A percentile compares a stretch with the other conserved stretches of the same genome.
Evolutionary conservation across 2,113 vertebrate species (phyloP).

Genomic region (Neoarius graeffei): DNA sequence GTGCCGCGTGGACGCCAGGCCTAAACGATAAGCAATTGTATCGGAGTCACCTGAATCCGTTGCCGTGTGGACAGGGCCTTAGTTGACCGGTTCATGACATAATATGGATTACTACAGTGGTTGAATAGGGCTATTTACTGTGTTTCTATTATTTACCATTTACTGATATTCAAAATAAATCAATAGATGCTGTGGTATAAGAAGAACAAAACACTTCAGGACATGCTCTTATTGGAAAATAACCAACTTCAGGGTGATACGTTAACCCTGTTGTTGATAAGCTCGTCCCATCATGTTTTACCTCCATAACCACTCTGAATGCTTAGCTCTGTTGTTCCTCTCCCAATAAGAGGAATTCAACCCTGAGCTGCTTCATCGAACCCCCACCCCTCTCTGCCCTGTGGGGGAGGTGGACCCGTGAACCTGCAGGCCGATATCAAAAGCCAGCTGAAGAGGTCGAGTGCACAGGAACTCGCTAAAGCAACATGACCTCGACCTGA

Average conservation of each 20-base stretch:
- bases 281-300: not conserved
- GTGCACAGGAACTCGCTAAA: slow-evolving; percentile 40
- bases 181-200: not conserved
- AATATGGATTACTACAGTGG: too few species aligned
- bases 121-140: too few species aligned
- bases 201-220: not conserved
- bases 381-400: slow-evolving; percentile 10
- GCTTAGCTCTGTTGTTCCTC: not conserved
- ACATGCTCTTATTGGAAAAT: not conserved
- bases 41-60: too few species aligned
- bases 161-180: too few species aligned
- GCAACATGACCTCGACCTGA: slow-evolving; percentile 33
- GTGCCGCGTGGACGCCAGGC: too few species aligned
- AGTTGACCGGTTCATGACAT: too few species aligned
- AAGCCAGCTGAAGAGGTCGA: slow-evolving; percentile 42
- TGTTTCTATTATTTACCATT: too few species aligned
- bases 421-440: slow-evolving; percentile 37
- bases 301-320: not conserved
- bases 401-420: slow-evolving; percentile 21
- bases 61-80: too few species aligned
- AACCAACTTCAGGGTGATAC: not conserved
- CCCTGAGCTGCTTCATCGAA: slow-evolving; percentile 5
- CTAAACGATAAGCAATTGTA: too few species aligned
- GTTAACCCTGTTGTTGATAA: not conserved
- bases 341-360: slow-evolving; percentile 7